Evolutionary conservation across 2,888 invertebrate species (phyloP).

Genomic region (Drosophila lacicola): DNA sequence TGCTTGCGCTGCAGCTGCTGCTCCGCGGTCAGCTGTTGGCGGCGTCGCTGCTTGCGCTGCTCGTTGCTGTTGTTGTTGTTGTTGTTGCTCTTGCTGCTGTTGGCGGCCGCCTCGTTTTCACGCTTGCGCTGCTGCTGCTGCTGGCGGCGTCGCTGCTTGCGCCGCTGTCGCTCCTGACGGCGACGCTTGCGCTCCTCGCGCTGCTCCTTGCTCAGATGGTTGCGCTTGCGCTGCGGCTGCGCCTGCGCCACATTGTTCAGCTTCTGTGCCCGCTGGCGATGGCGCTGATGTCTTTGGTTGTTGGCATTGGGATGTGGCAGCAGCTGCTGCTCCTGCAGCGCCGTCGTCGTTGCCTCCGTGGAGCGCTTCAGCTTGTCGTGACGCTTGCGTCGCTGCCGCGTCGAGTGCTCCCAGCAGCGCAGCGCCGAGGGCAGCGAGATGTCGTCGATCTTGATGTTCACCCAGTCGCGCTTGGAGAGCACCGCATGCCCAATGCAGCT

Average conservation of each 20-base stretch:
- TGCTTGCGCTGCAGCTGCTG: constrained; percentile 56
- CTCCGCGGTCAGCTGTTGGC: constrained; percentile 44
- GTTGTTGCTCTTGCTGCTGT: constrained; percentile 29
- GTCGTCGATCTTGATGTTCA: constrained; percentile 92
- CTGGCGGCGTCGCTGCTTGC: constrained; percentile 71
- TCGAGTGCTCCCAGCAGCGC: constrained; percentile 93
- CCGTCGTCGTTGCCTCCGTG: constrained; percentile 74
- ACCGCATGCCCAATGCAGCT: constrained; percentile 97
- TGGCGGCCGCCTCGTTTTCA: constrained; percentile 42
- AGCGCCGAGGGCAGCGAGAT: constrained; percentile 93
- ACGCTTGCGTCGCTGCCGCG: constrained; percentile 82
- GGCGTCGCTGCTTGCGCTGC: constrained; percentile 38
- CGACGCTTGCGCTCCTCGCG: constrained; percentile 78
- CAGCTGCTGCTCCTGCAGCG: constrained; percentile 40
- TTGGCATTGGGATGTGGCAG: constrained; percentile 60
- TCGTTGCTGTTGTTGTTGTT: constrained; percentile 21
- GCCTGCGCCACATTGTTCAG: constrained; percentile 58
- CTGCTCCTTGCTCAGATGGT: constrained; percentile 75
- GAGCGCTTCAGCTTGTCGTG: constrained; percentile 79
- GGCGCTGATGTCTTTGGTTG: constrained; percentile 73
- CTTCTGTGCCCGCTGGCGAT: constrained; percentile 67
- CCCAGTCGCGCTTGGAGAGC: constrained; percentile 94
- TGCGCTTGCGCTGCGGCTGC: constrained; percentile 58
- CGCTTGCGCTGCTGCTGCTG: constrained; percentile 59
- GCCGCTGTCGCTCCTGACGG: constrained; percentile 71